A percentile compares a stretch with the other conserved stretches of the same genome.
phyloP scores from a whole-genome alignment of 2,797 vertebrate species.

The Anguilla pacifica region DNA sequence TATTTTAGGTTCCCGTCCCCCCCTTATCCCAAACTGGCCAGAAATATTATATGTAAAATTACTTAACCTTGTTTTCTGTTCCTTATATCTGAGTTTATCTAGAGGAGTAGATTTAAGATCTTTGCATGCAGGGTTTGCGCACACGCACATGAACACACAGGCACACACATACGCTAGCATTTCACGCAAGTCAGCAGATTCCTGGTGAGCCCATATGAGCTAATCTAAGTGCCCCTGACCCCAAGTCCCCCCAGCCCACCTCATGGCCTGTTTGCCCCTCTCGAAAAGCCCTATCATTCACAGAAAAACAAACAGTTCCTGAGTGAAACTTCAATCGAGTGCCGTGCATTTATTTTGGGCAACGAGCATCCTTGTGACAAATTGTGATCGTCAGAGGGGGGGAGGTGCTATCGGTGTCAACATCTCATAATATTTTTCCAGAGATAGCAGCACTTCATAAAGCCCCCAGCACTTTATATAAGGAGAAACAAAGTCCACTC shows the following conservation, averaged over 20 bases:
- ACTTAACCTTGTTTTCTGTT: slow-evolving; percentile 32
- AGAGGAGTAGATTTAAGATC: slow-evolving; percentile 30
- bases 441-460: slow-evolving; percentile 44
- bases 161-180: slow-evolving; percentile 5
- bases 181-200: slow-evolving; percentile 46
- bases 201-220: slow-evolving; percentile 30
- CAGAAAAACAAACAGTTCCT: slow-evolving; percentile 47
- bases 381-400: not conserved
- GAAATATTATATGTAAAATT: not conserved
- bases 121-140: not conserved
- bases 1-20: not conserved
- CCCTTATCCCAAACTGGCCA: not conserved
- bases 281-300: slow-evolving; percentile 43
- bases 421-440: slow-evolving; percentile 45
- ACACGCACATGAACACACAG: not conserved
- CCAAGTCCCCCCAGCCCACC: not conserved
- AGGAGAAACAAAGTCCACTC: slow-evolving; percentile 16
- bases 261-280: slow-evolving; percentile 33
- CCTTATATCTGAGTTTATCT: slow-evolving; percentile 36
- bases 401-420: slow-evolving; percentile 33
- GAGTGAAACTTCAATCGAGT: not conserved
- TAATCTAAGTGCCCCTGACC: slow-evolving; percentile 58
- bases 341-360: slow-evolving; percentile 25
- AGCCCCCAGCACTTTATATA: slow-evolving; percentile 14
- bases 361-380: slow-evolving; percentile 37